A percentile compares a stretch with the other conserved stretches of the same genome.
phyloP scores from a whole-genome alignment of 2,113 vertebrate genomes.

The Lycaon pictus region DNA sequence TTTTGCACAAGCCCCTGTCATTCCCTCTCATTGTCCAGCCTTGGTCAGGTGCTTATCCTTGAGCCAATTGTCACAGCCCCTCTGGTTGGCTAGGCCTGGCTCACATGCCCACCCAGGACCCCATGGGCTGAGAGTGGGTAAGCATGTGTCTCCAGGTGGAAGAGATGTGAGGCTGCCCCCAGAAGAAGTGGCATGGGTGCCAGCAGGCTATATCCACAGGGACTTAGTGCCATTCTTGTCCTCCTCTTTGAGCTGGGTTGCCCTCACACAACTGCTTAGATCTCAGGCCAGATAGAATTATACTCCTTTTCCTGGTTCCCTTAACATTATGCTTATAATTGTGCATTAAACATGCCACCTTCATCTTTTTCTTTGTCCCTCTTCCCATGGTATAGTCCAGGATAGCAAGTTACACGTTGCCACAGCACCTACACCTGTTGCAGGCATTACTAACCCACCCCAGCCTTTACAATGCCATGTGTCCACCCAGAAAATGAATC shows the following conservation, averaged over 20 bases:
- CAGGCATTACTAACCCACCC: background rate
- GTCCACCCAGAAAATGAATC: background rate
- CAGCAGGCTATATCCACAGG: background rate
- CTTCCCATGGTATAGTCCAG: background rate
- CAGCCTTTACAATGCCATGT: background rate
- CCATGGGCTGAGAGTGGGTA: accelerated
- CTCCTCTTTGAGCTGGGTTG: background rate
- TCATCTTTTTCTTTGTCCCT: background rate
- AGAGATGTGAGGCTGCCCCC: background rate
- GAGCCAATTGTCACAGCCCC: background rate
- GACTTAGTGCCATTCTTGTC: background rate
- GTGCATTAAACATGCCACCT: background rate
- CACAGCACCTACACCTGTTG: accelerated
- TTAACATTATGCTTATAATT: background rate
- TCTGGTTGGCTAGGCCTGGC: background rate
- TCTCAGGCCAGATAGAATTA: background rate
- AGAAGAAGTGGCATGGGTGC: background rate
- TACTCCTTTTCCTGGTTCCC: background rate
- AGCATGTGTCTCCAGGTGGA: background rate
- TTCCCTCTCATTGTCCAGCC: background rate
- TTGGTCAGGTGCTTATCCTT: background rate
- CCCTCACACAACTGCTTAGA: background rate
- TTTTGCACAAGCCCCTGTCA: background rate
- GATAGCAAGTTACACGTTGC: accelerated
- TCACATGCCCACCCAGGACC: background rate